phyloP scores from a whole-genome alignment of 37 sponge, comb jelly and placozoan species.

The Oscarella lobularis region DNA sequence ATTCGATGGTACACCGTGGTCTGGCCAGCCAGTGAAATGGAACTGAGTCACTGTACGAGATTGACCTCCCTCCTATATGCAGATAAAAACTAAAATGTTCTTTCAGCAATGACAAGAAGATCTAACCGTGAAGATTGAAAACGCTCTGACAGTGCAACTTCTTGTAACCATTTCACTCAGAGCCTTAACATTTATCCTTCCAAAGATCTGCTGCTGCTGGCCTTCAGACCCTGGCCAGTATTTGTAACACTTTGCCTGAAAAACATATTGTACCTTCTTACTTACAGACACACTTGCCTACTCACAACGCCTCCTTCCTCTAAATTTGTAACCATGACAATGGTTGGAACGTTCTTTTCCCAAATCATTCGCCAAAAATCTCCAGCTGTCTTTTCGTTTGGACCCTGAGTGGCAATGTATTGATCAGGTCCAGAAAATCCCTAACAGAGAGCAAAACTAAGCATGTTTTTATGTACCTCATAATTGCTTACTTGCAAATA shows the following conservation, averaged over 20 bases:
- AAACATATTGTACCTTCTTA: not conserved
- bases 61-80: too few relatives aligned
- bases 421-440: not conserved
- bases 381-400: not conserved
- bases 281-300: too few relatives aligned
- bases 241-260: not conserved
- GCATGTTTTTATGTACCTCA: not conserved
- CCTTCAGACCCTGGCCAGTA: slow-evolving; percentile 3
- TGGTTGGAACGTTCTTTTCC: not conserved
- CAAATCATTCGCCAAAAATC: not conserved
- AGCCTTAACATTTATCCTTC: too few relatives aligned
- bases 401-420: not conserved
- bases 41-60: too few relatives aligned
- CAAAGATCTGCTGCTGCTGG: too few relatives aligned
- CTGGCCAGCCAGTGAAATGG: slow-evolving; percentile 71
- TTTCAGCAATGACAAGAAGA: too few relatives aligned
- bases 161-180: too few relatives aligned
- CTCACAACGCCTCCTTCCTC: not conserved
- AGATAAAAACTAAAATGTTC: too few relatives aligned
- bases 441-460: too few relatives aligned
- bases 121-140: too few relatives aligned
- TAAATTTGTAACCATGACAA: slow-evolving; percentile 1
- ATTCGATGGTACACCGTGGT: slow-evolving; percentile 74
- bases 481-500: not conserved
- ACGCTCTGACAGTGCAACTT: too few relatives aligned